Conservation (phyloP, 2,888 invertebrate species). For the Phortica magna region DNA sequence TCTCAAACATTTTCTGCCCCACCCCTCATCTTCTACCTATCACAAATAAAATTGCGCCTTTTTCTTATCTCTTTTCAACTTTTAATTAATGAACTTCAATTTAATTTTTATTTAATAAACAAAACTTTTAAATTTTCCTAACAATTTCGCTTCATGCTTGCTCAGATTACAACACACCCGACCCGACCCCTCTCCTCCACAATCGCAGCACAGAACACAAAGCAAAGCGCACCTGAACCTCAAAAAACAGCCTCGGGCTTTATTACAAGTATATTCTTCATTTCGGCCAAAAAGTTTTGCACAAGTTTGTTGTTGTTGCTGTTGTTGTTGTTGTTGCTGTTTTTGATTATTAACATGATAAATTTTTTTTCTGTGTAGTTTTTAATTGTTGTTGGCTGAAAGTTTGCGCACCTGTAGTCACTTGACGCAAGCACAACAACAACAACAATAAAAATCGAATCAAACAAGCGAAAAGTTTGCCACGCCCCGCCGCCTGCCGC, state of each 20-base stretch:
- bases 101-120: constrained; percentile 64
- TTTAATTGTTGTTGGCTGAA: neutral
- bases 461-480: neutral
- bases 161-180: too few relatives aligned
- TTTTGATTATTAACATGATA: neutral
- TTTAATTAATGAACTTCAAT: constrained; percentile 69
- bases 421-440: too few relatives aligned
- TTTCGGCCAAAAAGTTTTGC: too few relatives aligned
- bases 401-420: neutral
- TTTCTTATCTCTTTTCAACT: constrained; percentile 64
- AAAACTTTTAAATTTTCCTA: constrained; percentile 55
- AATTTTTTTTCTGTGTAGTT: neutral
- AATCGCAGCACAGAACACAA: too few relatives aligned
- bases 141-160: too few relatives aligned
- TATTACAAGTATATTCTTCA: too few relatives aligned
- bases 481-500: too few relatives aligned
- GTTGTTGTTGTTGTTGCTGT: constrained; percentile 2
- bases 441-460: neutral
- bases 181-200: too few relatives aligned
- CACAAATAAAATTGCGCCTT: neutral
- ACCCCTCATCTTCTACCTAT: too few relatives aligned
- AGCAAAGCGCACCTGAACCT: too few relatives aligned
- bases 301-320: neutral
- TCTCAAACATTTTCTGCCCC: too few relatives aligned
- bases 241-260: too few relatives aligned